Base-by-base conservation (phyloP, 2,797 vertebrate species). In the Pristis pectinata region DNA sequence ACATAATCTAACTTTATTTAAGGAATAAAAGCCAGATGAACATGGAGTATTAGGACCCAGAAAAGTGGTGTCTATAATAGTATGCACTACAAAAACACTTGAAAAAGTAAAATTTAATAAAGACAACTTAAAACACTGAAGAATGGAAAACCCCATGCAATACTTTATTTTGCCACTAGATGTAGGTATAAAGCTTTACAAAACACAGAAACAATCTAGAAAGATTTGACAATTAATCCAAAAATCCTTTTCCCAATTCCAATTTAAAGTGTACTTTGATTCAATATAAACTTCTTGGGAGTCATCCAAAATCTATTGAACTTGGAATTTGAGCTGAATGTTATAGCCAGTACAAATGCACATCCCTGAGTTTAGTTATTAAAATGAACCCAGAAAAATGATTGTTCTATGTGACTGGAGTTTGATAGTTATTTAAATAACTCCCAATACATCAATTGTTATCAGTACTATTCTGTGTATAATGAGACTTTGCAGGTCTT, bases 171-270 rank as follows among this genome's bases (percentile, higher is more conserved):
- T 72, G 27, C 67, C 91, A 93, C 91, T 72, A 93, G 91, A 93
- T 72, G 91, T 93, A 70, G 67, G 1, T 93, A 93, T n/a, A 93
- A 72, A 70, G 41, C 91, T 72, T 93, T 72, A 37, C 10, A 93
- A 93, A 93, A 6, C 22, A 70, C 61, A 56, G 4, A 13, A 83
- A 49, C 1, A 59, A 87, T 53, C 34, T 30, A 61, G 56, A 59
- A 37, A 0, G 59, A 34, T n/a, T n/a, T n/a, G 56, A 27, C 44
- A 80, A 80, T 41, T 41, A 49, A 49, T n/a, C 24, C 80, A 83
- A 87, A 3, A 15, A 34, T 87, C 83, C 83, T 34, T n/a, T 13
- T 37, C 41, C 41, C 80, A 83, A 83, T 22, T 83, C 80, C 15
- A 89, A 59, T 59, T 85, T 89, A 56, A 89, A 59, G n/a, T 87